Base-by-base conservation (phyloP, 2,113 vertebrate species). In the Agapornis roseicollis region DNA sequence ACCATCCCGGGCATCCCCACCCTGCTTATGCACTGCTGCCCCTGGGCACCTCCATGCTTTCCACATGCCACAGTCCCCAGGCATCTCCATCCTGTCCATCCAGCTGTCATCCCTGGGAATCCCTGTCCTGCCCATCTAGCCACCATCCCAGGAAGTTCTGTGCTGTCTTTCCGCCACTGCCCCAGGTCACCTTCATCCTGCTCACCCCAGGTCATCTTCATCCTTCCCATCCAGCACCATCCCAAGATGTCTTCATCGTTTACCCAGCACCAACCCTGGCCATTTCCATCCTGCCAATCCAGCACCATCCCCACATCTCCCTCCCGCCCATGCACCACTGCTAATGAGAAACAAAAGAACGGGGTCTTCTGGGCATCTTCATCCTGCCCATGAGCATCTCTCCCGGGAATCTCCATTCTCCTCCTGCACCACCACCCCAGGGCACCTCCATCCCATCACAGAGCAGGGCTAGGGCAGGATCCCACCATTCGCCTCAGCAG, bases 31-130 rank as follows among this genome's bases (percentile, higher is more conserved):
- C 29, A 18, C 10, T 23, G 10, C 17, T n/a, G 24, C 17, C 29
- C 24, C 1, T 4, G 28, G 17, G 6, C 33, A 17, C 24, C 33
- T 23, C 68, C 33, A 15, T 39, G 3, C 37, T 65, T 13, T 2
- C 35, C 27, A 3, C 2, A 11, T 3, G 17, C 10, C 82, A 47
- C 41, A 2, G 3, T 20, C 53, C 52, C 15, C 1, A 5, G 13
- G 23, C 27, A 27, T 6, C 16, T 17, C 29, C 7, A 2, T 31
- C 1, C 29, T 20, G 3, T 0, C 29, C 35, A 3, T 8, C 5
- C 3, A 0, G 7, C 47, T 22, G 20, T 6, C 18, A 7, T 24
- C 16, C 22, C 28, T 6, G 23, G 64, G 20, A 13, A 27, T 27
- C 66, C 11, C 8, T 13, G 6, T 17, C 9, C 37, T 83, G 17